Evolutionary conservation across 2,797 vertebrate genomes (phyloP).

Genomic region (Gymnocypris eckloni): DNA sequence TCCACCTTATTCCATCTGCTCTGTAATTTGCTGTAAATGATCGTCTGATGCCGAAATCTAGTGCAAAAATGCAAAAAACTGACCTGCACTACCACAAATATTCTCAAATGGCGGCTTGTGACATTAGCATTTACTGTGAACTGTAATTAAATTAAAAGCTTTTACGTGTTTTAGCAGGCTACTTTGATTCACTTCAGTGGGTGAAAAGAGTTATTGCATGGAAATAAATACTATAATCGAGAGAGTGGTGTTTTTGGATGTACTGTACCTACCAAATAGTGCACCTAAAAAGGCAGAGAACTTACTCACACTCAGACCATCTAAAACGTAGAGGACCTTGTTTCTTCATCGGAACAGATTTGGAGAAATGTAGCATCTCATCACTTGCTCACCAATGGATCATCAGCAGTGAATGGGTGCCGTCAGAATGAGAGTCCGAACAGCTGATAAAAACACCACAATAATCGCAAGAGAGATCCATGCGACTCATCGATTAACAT

Average conservation of each 20-base stretch:
- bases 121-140: neutral
- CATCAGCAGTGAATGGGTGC: neutral
- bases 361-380: neutral
- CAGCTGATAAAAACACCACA: neutral
- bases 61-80: neutral
- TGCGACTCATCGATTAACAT: neutral
- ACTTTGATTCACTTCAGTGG: constrained; percentile 10
- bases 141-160: constrained; percentile 28
- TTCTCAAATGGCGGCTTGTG: constrained; percentile 4
- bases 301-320: neutral
- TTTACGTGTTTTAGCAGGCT: neutral
- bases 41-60: neutral
- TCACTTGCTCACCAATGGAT: neutral
- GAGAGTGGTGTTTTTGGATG: neutral
- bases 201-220: constrained; percentile 12
- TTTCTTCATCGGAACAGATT: neutral
- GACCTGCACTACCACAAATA: neutral
- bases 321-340: neutral
- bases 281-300: neutral
- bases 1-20: neutral
- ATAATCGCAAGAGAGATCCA: neutral
- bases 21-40: neutral
- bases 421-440: neutral
- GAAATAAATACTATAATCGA: constrained; percentile 21
- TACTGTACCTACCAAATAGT: neutral